Evolutionary conservation across 2,797 vertebrate species (phyloP), one percentile per base, ranked within the genome.

Genomic region (Neosilurus hyrtlii): DNA sequence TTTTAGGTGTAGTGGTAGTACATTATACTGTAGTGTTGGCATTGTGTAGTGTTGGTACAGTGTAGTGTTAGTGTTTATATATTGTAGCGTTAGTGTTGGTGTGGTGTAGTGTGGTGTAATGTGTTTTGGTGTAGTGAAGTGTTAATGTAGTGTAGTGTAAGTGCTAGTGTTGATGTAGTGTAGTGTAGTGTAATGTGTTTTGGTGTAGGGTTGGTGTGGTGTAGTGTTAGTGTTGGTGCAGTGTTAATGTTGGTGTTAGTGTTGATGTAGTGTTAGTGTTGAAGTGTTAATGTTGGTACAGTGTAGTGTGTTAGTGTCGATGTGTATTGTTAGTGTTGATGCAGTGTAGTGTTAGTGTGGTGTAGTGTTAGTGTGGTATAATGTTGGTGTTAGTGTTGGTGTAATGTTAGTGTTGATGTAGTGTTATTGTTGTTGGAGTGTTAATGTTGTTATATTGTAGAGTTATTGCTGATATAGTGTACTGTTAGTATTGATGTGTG

Each of bases 211-310:
- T n/a, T n/a, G n/a, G n/a, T n/a, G n/a, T 7, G 12, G 51, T 52
- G 54, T 56, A 22, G 72, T 68, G 61, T 24, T 9, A 59, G 9
- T 62, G 61, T 62, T n/a, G n/a, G n/a, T n/a, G n/a, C n/a, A n/a
- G 61, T 62, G 61, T 62, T 0, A 61, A 8, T 61, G 20, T 61
- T 24, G 3, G 3, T 63, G 61, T n/a, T 5, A 26, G 62, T 63
- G 61, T 22, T 8, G 20, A 2, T 61, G 30, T 61, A 35, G 66
- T 67, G 12, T 83, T 67, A 82, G 83, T 43, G 54, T 86, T n/a
- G n/a, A 68, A 82, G 63, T 66, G 88, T n/a, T 89, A 61, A 63
- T 77, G 83, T 84, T 83, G 59, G 35, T 63, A 56, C 35, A 57
- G 75, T 11, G 61, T 62, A 62, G n/a, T 62, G n/a, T 4, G 16